Base-by-base conservation (phyloP, 30 jellyfish, hydroid and myxozoan genomes). In the Turritopsis rubra region DNA sequence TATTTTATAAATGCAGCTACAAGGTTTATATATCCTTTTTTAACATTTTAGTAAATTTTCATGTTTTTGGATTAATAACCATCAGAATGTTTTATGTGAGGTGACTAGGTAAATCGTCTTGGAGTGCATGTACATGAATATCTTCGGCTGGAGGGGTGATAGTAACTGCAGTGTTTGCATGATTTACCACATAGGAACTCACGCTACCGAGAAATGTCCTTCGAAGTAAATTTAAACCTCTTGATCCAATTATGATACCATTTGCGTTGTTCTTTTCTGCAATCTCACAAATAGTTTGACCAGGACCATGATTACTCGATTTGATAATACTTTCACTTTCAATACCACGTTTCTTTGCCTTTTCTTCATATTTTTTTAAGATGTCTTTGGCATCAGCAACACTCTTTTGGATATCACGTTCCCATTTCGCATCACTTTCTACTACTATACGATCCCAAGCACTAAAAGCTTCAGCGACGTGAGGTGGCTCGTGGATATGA, bases 181-280 rank as follows among this genome's bases (percentile, higher is more conserved):
- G 96, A 52, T 89, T 84, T 16, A 89, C 82, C 29, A 89, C 96
- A 60, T 89, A 89, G 0, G 94, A 81, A 52, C 96, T 89, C 29
- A 89, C 96, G 66, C 96, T 89, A 18, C 96, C 96, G 25, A 89
- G 95, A 52, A 89, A 81, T 13, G 96, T 89, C 65, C 96, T 81
- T 29, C 96, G 80, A 29, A 89, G 85, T 72, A 85, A 75, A 85
- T 89, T 89, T 86, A 89, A 73, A 41, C 96, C 96, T 28, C 96
- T 81, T 23, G 96, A 85, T 27, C 96, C 96, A 94, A 89, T 89
- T 28, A 89, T 85, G 25, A 89, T 86, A 9, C 94, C 95, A 75
- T 79, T 65, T 8, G 95, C 96, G 9, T 85, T 30, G 52, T 89
- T 83, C 18, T 72, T 89, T 74, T 85, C 84, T n/a, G 91, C 95